Evolutionary conservation across 1,140 invertebrate genomes (phyloP).

Genomic region (Homalodisca vitripennis): DNA sequence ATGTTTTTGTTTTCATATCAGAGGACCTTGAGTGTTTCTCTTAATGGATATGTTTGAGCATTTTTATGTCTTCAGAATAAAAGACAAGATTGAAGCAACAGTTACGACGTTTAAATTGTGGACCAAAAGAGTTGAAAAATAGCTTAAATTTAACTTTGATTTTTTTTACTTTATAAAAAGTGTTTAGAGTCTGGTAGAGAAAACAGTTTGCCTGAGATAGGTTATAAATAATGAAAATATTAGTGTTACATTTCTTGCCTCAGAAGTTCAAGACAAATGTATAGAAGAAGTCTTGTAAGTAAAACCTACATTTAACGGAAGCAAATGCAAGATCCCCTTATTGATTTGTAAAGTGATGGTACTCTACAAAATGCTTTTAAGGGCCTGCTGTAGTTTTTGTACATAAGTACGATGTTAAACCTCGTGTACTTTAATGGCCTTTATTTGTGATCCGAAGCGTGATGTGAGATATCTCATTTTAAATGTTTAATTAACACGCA

Average conservation of each 20-base stretch:
- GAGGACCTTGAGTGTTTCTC: conserved; percentile 28
- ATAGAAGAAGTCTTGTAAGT: conserved; percentile 20
- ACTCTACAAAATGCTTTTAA: not conserved
- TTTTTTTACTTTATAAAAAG: not conserved
- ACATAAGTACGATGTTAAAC: too few species aligned
- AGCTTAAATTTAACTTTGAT: not conserved
- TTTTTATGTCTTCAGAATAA: conserved; percentile 43
- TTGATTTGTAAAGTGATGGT: conserved; percentile 5
- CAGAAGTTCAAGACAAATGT: conserved; percentile 12
- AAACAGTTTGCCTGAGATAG: conserved; percentile 21
- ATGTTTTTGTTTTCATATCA: conserved; percentile 29
- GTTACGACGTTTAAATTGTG: conserved; percentile 41
- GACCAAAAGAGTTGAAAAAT: conserved; percentile 31
- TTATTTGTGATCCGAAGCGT: too few species aligned
- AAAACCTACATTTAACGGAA: conserved; percentile 5
- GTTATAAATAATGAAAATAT: not conserved
- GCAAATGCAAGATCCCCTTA: not conserved
- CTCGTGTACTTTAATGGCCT: too few species aligned
- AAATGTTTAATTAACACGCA: too few species aligned
- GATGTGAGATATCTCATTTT: too few species aligned
- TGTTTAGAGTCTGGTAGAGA: conserved; percentile 15
- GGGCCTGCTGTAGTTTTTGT: too few species aligned
- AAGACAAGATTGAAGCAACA: conserved; percentile 42
- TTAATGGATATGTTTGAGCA: conserved; percentile 42
- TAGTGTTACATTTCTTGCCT: conserved; percentile 7